phyloP scores from a whole-genome alignment of 2,888 invertebrate genomes.

The Agapetus fuscipes region DNA sequence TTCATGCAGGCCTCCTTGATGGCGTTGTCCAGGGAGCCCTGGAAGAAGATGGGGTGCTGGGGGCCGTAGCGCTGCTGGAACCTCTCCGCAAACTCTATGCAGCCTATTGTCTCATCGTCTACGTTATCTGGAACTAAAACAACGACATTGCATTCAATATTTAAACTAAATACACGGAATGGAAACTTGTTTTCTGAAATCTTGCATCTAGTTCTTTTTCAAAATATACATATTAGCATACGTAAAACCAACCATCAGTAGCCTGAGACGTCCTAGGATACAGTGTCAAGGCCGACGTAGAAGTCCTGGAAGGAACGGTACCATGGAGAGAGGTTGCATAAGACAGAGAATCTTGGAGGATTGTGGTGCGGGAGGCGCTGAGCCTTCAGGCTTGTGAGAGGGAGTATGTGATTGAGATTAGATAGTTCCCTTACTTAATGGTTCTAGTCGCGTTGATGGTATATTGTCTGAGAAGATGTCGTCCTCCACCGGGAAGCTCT shows the following conservation, averaged over 20 bases:
- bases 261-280: too few species aligned
- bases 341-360: too few species aligned
- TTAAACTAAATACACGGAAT: not conserved
- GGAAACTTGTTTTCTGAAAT: not conserved
- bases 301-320: too few species aligned
- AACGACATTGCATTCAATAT: not conserved
- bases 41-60: slow-evolving; percentile 82
- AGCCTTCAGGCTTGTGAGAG: too few species aligned
- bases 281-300: too few species aligned
- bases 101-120: slow-evolving; percentile 76
- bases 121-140: slow-evolving; percentile 73
- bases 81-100: slow-evolving; percentile 77
- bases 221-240: too few species aligned
- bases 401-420: too few species aligned
- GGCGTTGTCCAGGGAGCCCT: slow-evolving; percentile 84
- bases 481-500: slow-evolving; percentile 74
- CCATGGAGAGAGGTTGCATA: too few species aligned
- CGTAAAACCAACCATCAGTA: too few species aligned
- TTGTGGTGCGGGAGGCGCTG: too few species aligned
- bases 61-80: slow-evolving; percentile 81
- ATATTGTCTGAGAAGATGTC: slow-evolving; percentile 76
- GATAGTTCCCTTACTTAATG: slow-evolving; percentile 69
- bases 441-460: slow-evolving; percentile 59
- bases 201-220: not conserved
- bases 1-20: slow-evolving; percentile 81